Conservation (phyloP, 2,113 vertebrate species). For the Tachysurus fulvidraco region DNA sequence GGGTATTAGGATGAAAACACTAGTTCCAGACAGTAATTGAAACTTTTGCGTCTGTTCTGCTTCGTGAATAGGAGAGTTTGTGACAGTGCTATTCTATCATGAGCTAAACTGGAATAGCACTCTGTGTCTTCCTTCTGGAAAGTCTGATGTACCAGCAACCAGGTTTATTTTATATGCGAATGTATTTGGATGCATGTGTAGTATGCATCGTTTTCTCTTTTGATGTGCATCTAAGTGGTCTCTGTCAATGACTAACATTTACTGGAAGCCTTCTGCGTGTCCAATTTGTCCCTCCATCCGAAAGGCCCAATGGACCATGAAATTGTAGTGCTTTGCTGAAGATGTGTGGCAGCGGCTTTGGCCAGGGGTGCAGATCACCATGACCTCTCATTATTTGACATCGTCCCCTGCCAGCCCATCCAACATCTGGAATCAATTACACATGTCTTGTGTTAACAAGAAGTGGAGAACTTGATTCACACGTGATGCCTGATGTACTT, state of each 20-base stretch:
- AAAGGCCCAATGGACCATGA: constrained; percentile 47
- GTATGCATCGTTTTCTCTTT: not conserved
- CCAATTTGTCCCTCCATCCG: constrained; percentile 36
- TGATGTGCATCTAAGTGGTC: not conserved
- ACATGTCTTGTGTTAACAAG: constrained; percentile 54
- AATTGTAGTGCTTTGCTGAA: constrained; percentile 41
- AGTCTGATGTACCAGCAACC: not conserved
- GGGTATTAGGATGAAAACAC: constrained; percentile 42
- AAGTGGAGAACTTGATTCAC: constrained; percentile 50
- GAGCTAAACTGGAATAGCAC: constrained; percentile 31
- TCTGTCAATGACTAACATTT: not conserved
- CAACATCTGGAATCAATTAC: constrained; percentile 59
- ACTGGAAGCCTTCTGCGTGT: constrained; percentile 6
- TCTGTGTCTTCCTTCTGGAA: not conserved
- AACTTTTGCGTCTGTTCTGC: constrained; percentile 31
- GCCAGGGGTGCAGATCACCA: constrained; percentile 20
- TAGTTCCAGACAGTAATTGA: constrained; percentile 47
- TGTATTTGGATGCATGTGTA: not conserved
- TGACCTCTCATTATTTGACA: constrained; percentile 51
- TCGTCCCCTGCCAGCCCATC: constrained; percentile 52
- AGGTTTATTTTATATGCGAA: not conserved
- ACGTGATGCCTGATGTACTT: constrained; percentile 47
- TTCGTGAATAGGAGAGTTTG: constrained; percentile 11
- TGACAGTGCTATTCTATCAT: constrained; percentile 24
- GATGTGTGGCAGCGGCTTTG: constrained; percentile 42